A percentile compares a stretch with the other conserved stretches of the same genome.
phyloP scores from a whole-genome alignment of 2,888 invertebrate species.

The Lampropteryx suffumata region DNA sequence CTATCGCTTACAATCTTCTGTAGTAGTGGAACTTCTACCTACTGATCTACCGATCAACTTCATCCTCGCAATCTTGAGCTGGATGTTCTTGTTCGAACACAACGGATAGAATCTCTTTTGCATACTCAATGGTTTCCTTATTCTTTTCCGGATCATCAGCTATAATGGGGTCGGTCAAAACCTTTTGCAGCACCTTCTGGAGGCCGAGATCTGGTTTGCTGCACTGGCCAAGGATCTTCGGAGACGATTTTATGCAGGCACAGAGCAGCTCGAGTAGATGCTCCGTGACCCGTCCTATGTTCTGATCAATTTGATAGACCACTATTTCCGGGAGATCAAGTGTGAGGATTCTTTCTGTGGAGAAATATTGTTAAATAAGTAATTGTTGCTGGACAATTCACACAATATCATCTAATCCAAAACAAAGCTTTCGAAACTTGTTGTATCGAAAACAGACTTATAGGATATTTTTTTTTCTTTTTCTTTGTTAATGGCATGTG shows the following conservation, averaged over 20 bases:
- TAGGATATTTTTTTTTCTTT: too few relatives aligned
- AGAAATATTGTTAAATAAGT: too few relatives aligned
- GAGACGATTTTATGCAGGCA: conserved; percentile 44
- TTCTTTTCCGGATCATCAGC: conserved; percentile 47
- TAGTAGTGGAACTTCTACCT: neutral
- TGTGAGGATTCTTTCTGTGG: conserved; percentile 63
- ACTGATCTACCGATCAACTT: conserved; percentile 55
- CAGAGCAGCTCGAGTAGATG: conserved; percentile 59
- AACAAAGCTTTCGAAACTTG: too few relatives aligned
- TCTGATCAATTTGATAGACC: conserved; percentile 44
- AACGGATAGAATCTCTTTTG: conserved; percentile 42
- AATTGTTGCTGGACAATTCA: too few relatives aligned
- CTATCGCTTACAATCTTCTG: too few relatives aligned
- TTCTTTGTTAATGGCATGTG: too few relatives aligned
- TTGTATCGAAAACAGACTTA: too few relatives aligned
- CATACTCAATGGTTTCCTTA: conserved; percentile 60
- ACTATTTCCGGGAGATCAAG: conserved; percentile 51
- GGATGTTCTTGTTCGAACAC: neutral
- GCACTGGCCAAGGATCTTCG: conserved; percentile 47
- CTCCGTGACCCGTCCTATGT: conserved; percentile 55
- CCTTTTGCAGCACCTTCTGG: conserved; percentile 46
- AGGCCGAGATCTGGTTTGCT: conserved; percentile 46
- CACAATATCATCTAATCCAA: too few relatives aligned
- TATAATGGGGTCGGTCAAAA: conserved; percentile 37
- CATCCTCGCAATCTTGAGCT: conserved; percentile 36